phyloP scores from a whole-genome alignment of 2,888 invertebrate genomes.

The Cheilosia scutellata region DNA sequence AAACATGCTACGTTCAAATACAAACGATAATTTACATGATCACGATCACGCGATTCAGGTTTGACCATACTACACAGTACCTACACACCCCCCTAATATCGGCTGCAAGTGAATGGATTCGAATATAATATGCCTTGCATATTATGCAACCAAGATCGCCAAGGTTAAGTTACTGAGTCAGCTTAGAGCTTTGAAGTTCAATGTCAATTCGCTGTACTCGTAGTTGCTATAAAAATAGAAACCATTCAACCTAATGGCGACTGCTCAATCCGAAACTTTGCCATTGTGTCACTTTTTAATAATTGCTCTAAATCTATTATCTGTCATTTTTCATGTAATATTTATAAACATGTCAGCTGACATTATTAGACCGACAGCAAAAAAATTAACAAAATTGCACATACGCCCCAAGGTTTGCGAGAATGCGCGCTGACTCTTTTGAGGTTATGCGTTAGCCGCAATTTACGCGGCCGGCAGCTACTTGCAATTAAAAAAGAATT shows the following conservation, averaged over 20 bases:
- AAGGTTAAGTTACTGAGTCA: constrained; percentile 15
- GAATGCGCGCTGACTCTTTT: neutral
- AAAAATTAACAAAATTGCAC: neutral
- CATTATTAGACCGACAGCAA: neutral
- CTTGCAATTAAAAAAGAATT: constrained; percentile 3
- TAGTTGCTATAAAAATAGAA: neutral
- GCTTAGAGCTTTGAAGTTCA: constrained; percentile 53
- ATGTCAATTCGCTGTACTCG: constrained; percentile 20
- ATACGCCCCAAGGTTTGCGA: neutral
- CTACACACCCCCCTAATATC: constrained; percentile 1
- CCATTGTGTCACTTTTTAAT: constrained; percentile 3
- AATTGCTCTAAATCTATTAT: neutral
- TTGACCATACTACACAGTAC: constrained; percentile 2
- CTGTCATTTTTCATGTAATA: constrained; percentile 12
- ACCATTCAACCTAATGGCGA: neutral
- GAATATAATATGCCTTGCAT: constrained; percentile 16
- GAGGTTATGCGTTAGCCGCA: neutral
- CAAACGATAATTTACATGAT: constrained; percentile 7
- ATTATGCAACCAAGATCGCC: constrained; percentile 9
- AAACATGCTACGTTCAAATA: neutral
- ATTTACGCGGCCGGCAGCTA: neutral
- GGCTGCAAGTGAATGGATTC: constrained; percentile 36
- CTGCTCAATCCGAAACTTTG: neutral
- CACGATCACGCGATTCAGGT: constrained; percentile 30
- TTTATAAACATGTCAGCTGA: constrained; percentile 17